These are phyloP conservation scores for Arrhopalites spinosus DNA, from an alignment of 2,888 invertebrate genomes.

Conservation along the genomic window DNA sequence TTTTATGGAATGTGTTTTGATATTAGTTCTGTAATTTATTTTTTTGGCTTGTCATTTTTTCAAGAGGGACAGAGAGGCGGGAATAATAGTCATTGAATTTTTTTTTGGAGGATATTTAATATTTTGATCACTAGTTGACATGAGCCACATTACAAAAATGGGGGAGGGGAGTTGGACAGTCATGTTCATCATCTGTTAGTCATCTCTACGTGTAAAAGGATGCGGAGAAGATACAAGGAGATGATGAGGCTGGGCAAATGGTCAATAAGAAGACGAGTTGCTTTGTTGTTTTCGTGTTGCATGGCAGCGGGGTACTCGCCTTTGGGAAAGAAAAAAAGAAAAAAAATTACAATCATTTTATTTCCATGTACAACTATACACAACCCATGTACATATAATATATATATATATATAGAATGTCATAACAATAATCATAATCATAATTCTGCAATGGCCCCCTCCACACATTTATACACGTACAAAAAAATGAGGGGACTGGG, in stretches of 20 bases:
- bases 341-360: neutral
- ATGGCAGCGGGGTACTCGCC: slow-evolving; percentile 86
- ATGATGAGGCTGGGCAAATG: slow-evolving; percentile 31
- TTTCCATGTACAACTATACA: neutral
- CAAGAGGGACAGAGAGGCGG: too few relatives aligned
- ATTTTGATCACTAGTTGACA: neutral
- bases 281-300: slow-evolving; percentile 64
- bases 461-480: neutral
- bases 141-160: too few relatives aligned
- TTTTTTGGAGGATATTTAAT: neutral
- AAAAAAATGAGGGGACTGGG: neutral
- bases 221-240: slow-evolving; percentile 7
- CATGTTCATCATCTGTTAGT: slow-evolving; percentile 8
- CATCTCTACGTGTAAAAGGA: slow-evolving; percentile 4
- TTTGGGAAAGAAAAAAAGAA: slow-evolving; percentile 57
- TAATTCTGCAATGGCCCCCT: too few relatives aligned
- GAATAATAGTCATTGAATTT: neutral
- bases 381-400: neutral
- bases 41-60: too few relatives aligned
- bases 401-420: too few relatives aligned
- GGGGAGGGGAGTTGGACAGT: neutral
- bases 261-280: slow-evolving; percentile 33
- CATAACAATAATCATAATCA: too few relatives aligned
- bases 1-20: too few relatives aligned
- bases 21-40: too few relatives aligned